Conservation (phyloP, 2,113 vertebrate species). For the Hyperopisus bebe region DNA sequence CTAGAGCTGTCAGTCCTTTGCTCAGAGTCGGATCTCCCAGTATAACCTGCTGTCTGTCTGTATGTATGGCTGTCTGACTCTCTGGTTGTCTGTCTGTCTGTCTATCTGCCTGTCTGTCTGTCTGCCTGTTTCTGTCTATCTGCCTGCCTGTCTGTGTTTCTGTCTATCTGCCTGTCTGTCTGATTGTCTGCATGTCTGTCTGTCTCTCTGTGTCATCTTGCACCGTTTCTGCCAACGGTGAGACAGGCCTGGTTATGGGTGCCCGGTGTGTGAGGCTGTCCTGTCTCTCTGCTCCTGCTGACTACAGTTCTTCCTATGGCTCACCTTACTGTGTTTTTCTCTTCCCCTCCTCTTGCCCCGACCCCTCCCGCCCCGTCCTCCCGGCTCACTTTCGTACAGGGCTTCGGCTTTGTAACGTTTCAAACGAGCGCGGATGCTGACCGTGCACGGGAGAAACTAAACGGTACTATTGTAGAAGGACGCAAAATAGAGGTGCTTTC, state of each 20-base stretch:
- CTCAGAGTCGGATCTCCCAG: neutral
- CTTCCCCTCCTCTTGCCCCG: slow-evolving; percentile 29
- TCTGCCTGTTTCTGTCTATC: too few species aligned
- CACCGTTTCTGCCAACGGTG: slow-evolving; percentile 19
- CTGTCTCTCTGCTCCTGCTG: slow-evolving; percentile 48
- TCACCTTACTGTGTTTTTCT: slow-evolving; percentile 39
- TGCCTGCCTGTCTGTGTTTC: too few species aligned
- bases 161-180: neutral
- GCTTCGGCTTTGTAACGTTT: slow-evolving; percentile 93
- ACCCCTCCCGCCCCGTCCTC: slow-evolving; percentile 29
- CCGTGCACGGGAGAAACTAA: slow-evolving; percentile 97
- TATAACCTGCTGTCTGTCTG: neutral
- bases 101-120: too few species aligned
- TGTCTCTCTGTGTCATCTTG: neutral
- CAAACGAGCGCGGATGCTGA: slow-evolving; percentile 97
- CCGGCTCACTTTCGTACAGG: slow-evolving; percentile 51
- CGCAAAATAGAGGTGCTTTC: slow-evolving; percentile 97
- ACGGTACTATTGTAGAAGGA: slow-evolving; percentile 99
- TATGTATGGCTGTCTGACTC: neutral
- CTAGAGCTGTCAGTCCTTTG: neutral
- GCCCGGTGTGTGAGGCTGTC: slow-evolving; percentile 39
- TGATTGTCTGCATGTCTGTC: neutral
- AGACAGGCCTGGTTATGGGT: slow-evolving; percentile 46
- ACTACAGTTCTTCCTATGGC: slow-evolving; percentile 30
- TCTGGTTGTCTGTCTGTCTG: neutral